These are phyloP conservation scores for Macrobrachium rosenbergii DNA, from an alignment of 1,140 invertebrate genomes.

Conservation along the genomic window DNA sequence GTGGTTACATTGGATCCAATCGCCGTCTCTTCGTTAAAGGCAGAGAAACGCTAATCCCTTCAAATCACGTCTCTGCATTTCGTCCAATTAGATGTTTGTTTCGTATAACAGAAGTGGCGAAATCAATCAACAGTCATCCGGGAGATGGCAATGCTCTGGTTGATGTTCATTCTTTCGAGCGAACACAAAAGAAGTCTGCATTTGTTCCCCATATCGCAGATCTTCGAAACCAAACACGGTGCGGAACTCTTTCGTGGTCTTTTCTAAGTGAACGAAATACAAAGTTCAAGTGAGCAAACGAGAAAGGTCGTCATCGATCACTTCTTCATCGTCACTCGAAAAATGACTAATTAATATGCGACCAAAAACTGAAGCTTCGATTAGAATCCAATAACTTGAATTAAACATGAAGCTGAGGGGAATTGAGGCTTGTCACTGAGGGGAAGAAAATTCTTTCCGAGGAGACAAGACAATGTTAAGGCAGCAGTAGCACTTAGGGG, in stretches of 20 bases:
- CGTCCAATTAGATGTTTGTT: slow-evolving; percentile 1
- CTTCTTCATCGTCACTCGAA: slow-evolving; percentile 43
- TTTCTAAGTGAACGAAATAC: neutral
- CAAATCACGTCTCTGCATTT: neutral
- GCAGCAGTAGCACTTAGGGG: neutral
- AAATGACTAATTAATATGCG: slow-evolving; percentile 63
- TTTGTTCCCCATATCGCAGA: too few species aligned
- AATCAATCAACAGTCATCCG: too few species aligned
- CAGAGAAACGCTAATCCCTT: slow-evolving; percentile 15
- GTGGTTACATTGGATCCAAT: slow-evolving; percentile 36
- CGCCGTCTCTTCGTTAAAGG: neutral
- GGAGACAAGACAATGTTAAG: slow-evolving; percentile 36
- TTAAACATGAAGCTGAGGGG: slow-evolving; percentile 57
- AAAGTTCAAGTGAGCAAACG: neutral
- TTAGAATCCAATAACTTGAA: slow-evolving; percentile 63
- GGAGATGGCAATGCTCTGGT: too few species aligned
- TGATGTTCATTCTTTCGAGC: too few species aligned
- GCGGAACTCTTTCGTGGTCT: neutral
- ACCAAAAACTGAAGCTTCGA: slow-evolving; percentile 62
- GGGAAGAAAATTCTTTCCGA: slow-evolving; percentile 16
- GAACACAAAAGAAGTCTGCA: too few species aligned
- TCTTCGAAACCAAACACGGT: too few species aligned
- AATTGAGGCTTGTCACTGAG: slow-evolving; percentile 51
- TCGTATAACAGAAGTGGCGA: too few species aligned
- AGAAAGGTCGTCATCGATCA: slow-evolving; percentile 36